Base-by-base conservation (phyloP, 2,113 vertebrate species). In the Cariama cristata region DNA sequence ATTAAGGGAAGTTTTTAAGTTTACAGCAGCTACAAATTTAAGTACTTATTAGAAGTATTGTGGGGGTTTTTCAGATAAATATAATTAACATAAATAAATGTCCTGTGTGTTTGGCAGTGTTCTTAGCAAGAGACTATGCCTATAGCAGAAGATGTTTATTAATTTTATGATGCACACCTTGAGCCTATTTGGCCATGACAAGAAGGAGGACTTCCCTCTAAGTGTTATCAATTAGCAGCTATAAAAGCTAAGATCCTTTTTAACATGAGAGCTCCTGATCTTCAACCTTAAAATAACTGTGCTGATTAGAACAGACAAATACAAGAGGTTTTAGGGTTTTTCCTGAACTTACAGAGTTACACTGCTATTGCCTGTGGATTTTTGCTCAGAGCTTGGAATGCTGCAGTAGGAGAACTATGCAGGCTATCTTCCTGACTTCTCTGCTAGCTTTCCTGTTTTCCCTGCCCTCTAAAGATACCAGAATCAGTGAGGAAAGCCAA, bases 1-100 rank as follows among this genome's bases (percentile, higher is more conserved):
- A 96, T 94, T 59, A 86, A 68, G 52, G 67, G 42, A 90, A 44
- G 23, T 52, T 77, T 95, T 96, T 56, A 95, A 93, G 91, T 97
- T 97, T 97, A 93, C 53, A 92, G 68, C 30, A 58, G 67, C 92
- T 97, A 91, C 77, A 92, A 94, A 91, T 95, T 90, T 92, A 96
- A 71, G 60, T 88, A 86, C 68, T 91, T 83, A 93, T 16, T 73
- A 74, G 81, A 88, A 84, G 59, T 81, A 45, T 68, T 85, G 55
- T 50, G 67, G 21, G 12, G 2, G 66, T 82, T 76, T 92, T 85
- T 68, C 82, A 85, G 69, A 24, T 86, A 21, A 95, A 84, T 67
- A 79, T 77, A 49, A 32, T 93, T 87, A 93, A 79, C 52, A 75
- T 75, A 82, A 63, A 73, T 88, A 23, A 68, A 50, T 35, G 62